Percentiles rank a stretch among this genome's conserved stretches.
These are phyloP conservation scores for Sialis fuliginosa DNA, from an alignment of 2,888 invertebrate genomes.

Conservation along the genomic window DNA sequence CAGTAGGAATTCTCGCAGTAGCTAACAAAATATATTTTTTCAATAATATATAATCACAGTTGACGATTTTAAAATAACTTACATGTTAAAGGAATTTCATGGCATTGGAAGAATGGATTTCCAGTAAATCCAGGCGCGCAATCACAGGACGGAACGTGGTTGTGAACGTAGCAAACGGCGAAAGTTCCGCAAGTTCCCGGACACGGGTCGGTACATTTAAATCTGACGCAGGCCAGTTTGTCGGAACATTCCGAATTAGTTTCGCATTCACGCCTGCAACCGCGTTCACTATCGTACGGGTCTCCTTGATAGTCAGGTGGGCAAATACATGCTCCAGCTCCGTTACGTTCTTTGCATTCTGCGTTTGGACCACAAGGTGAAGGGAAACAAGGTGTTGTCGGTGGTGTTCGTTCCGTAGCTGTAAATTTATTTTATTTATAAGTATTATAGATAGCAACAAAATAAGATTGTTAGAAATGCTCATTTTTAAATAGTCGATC, in stretches of 20 bases:
- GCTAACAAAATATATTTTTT: constrained; percentile 14
- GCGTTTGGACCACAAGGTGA: constrained; percentile 77
- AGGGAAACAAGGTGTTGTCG: constrained; percentile 59
- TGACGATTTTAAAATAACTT: background rate
- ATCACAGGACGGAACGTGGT: constrained; percentile 61
- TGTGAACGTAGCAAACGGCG: constrained; percentile 60
- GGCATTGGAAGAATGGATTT: constrained; percentile 67
- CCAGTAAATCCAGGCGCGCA: constrained; percentile 61
- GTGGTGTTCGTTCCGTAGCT: constrained; percentile 44
- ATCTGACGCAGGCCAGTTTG: constrained; percentile 57
- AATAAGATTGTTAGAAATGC: too few relatives aligned
- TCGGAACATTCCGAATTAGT: constrained; percentile 56
- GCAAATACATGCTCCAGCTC: constrained; percentile 73
- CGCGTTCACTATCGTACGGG: constrained; percentile 51
- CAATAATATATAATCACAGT: background rate
- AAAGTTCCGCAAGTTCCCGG: constrained; percentile 65
- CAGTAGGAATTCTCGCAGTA: constrained; percentile 28
- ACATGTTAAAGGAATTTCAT: constrained; percentile 28
- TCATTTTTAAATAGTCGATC: constrained; percentile 16
- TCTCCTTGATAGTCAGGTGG: constrained; percentile 64
- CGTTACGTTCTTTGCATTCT: constrained; percentile 64
- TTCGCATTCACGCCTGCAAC: constrained; percentile 64
- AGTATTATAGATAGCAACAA: too few relatives aligned
- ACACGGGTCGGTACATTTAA: constrained; percentile 73
- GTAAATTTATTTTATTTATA: constrained; percentile 13